Conservation (phyloP, 2,888 invertebrate species). For the Lutraria lutraria region DNA sequence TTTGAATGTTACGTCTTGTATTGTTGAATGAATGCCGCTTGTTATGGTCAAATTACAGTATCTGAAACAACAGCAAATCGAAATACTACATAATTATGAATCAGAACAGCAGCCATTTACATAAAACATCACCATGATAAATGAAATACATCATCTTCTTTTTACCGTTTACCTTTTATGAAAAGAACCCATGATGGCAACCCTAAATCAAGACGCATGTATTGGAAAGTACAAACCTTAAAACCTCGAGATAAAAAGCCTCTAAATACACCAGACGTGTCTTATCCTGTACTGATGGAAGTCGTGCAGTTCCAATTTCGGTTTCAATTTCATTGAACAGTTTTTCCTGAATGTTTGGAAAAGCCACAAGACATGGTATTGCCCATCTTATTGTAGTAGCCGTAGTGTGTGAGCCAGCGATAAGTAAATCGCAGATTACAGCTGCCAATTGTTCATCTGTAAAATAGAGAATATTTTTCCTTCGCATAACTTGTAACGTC, state of each 20-base stretch:
- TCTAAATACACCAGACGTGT: slow-evolving; percentile 72
- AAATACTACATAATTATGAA: background rate
- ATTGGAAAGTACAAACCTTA: slow-evolving; percentile 58
- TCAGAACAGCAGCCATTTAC: background rate
- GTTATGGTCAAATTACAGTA: slow-evolving; percentile 39
- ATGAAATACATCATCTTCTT: background rate
- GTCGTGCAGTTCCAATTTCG: slow-evolving; percentile 82
- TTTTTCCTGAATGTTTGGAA: slow-evolving; percentile 89
- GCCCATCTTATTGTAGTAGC: slow-evolving; percentile 95
- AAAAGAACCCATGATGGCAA: too few relatives aligned
- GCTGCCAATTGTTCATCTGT: slow-evolving; percentile 20
- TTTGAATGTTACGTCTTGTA: slow-evolving; percentile 75
- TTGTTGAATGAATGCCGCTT: slow-evolving; percentile 59
- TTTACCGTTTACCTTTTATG: background rate
- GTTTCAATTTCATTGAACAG: slow-evolving; percentile 69
- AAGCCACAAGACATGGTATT: slow-evolving; percentile 92
- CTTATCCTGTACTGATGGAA: slow-evolving; percentile 69
- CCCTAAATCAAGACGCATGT: too few relatives aligned
- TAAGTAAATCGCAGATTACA: slow-evolving; percentile 69
- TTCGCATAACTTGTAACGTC: too few relatives aligned
- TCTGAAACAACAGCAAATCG: slow-evolving; percentile 8
- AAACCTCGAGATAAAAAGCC: slow-evolving; percentile 80
- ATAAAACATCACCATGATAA: too few relatives aligned
- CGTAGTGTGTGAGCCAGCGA: slow-evolving; percentile 90
- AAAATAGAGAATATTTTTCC: background rate